Percentiles rank a stretch among this genome's conserved stretches.
These are phyloP conservation scores for Rhinoraja longicauda DNA, from an alignment of 2,797 vertebrate genomes.

Conservation along the genomic window DNA sequence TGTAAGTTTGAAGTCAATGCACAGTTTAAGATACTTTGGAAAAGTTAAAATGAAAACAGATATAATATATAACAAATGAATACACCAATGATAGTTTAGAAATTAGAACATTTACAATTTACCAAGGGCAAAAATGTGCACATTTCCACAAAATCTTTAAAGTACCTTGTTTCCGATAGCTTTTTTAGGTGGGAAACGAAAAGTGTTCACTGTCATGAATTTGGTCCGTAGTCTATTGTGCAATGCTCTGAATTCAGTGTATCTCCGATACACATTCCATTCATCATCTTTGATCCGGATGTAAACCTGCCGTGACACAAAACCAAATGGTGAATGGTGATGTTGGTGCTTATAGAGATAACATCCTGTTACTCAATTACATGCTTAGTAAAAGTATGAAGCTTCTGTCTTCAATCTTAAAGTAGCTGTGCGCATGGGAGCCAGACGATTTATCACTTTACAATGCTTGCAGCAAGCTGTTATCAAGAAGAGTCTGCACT, in stretches of 20 bases:
- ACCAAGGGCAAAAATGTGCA: not conserved
- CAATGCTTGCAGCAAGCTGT: not conserved
- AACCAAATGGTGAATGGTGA: conserved; percentile 37
- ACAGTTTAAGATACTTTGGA: not conserved
- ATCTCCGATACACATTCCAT: conserved; percentile 93
- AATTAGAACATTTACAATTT: not conserved
- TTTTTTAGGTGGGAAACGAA: conserved; percentile 93
- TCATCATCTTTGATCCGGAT: conserved; percentile 95
- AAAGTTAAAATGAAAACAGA: not conserved
- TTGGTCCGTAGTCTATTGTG: conserved; percentile 78
- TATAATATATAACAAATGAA: not conserved
- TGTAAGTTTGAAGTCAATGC: not conserved
- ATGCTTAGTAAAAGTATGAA: not conserved
- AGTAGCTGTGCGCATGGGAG: conserved; percentile 45
- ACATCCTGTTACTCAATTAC: not conserved
- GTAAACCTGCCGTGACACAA: conserved; percentile 70
- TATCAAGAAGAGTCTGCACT: conserved; percentile 25
- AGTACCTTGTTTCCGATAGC: conserved; percentile 96
- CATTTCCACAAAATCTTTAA: not conserved
- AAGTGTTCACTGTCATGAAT: conserved; percentile 80
- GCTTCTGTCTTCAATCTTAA: not conserved
- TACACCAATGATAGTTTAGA: not conserved
- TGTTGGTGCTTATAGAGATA: not conserved
- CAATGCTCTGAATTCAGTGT: conserved; percentile 82
- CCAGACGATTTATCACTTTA: conserved; percentile 24